Evolutionary conservation across 2,888 invertebrate species (phyloP), one percentile per base, ranked within the genome.

Genomic region (Agrochola circellaris): DNA sequence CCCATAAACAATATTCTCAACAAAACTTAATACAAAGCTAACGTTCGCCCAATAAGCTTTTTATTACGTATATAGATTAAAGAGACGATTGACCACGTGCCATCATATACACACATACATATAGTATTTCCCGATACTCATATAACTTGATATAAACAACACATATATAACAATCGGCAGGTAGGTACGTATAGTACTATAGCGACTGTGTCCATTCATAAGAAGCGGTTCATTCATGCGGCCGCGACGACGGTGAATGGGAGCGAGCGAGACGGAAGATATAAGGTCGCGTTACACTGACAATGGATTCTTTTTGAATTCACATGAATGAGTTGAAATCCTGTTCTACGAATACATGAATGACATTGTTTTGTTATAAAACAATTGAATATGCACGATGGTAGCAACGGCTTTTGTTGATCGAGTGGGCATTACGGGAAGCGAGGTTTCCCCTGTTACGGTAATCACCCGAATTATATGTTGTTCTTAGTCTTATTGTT

Each of bases 161-260:
- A 88, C 79, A 82, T 87, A 87, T 89, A 92, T 87, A 90, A 90
- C 90, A 86, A 90, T 89, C 91, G 89, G 89, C 91, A 91, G 89
- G 90, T 89, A 95, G 90, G 95, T 94, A 95, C 93, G 91, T 95
- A 96, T 96, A 96, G 95, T 96, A 96, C 94, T 93, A 94, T 92
- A 93, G 93, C 93, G 93, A 94, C 94, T 93, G 87, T 86, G 94
- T 94, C 95, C 96, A 97, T 97, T 97, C 97, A 97, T 97, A 96
- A 96, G 96, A 96, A 96, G 94, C 95, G 92, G 95, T 96, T 95
- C 96, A 96, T 96, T 96, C 94, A 96, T 95, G 95, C 95, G 94
- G 92, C 92, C 92, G 93, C 92, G 92, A 91, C 91, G 92, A 89
- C 91, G 82, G 93, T 96, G 96, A 96, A 96, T 96, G 95, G 96